phyloP scores from a whole-genome alignment of 2,113 vertebrate species.

The Tauraco erythrolophus region DNA sequence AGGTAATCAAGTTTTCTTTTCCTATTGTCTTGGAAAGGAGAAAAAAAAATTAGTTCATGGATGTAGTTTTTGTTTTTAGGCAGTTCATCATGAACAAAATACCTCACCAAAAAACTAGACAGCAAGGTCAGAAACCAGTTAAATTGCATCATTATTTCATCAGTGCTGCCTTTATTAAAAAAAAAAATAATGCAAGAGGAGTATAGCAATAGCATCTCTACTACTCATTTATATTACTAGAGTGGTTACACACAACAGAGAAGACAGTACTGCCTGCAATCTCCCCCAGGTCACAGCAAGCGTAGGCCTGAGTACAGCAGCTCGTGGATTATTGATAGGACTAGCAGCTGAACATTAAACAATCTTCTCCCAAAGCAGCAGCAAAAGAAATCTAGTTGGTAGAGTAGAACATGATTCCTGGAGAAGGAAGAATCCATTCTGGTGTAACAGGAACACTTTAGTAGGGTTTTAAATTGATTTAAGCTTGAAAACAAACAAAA shows the following conservation, averaged over 20 bases:
- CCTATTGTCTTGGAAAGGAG: background rate
- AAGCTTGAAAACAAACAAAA: background rate
- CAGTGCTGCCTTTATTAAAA: background rate
- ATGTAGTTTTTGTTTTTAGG: background rate
- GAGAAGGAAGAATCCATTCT: background rate
- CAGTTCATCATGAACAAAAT: background rate
- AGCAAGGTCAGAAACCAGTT: background rate
- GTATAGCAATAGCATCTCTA: background rate
- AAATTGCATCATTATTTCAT: background rate
- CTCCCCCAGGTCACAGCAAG: conserved; percentile 8
- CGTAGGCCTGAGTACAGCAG: background rate
- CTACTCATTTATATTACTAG: background rate
- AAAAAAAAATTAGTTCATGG: background rate
- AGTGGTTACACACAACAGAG: background rate
- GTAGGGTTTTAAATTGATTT: background rate
- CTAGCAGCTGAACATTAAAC: background rate
- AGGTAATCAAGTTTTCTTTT: background rate
- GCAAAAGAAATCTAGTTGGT: background rate
- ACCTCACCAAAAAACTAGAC: background rate
- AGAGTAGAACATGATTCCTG: background rate
- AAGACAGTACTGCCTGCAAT: background rate
- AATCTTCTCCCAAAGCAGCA: conserved; percentile 1
- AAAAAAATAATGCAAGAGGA: background rate
- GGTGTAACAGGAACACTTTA: background rate
- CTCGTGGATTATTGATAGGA: conserved; percentile 49